Evolutionary conservation across 2,888 invertebrate genomes (phyloP).

Genomic region (Argynnis bischoffii): DNA sequence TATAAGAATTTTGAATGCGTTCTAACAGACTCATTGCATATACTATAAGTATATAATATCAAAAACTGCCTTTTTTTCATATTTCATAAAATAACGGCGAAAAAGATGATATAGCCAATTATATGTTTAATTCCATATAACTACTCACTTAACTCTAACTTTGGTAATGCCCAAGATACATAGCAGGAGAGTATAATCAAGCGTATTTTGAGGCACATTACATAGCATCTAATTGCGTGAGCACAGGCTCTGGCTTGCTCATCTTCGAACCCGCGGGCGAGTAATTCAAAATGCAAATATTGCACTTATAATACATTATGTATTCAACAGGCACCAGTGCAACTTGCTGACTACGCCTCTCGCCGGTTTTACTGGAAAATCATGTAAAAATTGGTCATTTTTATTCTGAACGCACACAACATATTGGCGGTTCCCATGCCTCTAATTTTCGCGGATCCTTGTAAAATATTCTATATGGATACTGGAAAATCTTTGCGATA

Average conservation of each 20-base stretch:
- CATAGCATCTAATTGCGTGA: slow-evolving; percentile 31
- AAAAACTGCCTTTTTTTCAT: too few species aligned
- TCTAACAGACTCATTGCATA: too few species aligned
- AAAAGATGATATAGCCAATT: too few species aligned
- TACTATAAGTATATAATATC: neutral
- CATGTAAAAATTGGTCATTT: slow-evolving; percentile 78
- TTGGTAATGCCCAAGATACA: too few species aligned
- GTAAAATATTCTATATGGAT: slow-evolving; percentile 47
- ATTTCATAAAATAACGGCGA: too few species aligned
- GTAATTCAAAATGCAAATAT: slow-evolving; percentile 81
- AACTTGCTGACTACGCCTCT: slow-evolving; percentile 67
- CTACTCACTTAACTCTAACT: too few species aligned
- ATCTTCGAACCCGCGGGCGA: slow-evolving; percentile 53
- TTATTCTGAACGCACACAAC: slow-evolving; percentile 72
- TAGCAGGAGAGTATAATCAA: neutral
- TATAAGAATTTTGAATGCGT: too few species aligned
- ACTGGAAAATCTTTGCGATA: slow-evolving; percentile 22
- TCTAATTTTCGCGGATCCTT: slow-evolving; percentile 75
- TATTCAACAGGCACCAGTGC: slow-evolving; percentile 70
- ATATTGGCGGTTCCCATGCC: slow-evolving; percentile 79
- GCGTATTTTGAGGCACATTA: slow-evolving; percentile 28
- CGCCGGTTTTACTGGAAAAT: slow-evolving; percentile 76
- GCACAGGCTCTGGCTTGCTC: slow-evolving; percentile 16
- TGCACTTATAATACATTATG: slow-evolving; percentile 77
- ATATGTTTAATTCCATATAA: too few species aligned